A percentile compares a stretch with the other conserved stretches of the same genome.
These are phyloP conservation scores for Babyrousa celebensis DNA, from an alignment of 2,797 vertebrate species.

Conservation along the genomic window DNA sequence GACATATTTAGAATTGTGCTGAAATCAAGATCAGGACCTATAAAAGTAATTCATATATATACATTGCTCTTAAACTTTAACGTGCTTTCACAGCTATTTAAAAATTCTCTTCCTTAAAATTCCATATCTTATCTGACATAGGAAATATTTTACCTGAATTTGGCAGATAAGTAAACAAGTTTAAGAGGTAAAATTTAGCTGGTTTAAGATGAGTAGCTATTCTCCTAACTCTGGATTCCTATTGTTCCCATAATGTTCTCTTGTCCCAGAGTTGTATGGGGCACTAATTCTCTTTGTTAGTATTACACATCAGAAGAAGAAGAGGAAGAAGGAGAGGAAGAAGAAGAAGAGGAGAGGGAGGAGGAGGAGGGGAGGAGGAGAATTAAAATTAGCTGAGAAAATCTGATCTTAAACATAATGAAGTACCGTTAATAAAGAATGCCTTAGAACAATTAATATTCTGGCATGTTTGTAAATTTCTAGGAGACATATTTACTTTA, in stretches of 20 bases:
- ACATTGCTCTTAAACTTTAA: constrained; percentile 2
- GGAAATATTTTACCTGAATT: constrained; percentile 23
- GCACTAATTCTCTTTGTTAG: not conserved
- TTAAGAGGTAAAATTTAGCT: not conserved
- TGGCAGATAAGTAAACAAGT: constrained; percentile 25
- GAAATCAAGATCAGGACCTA: not conserved
- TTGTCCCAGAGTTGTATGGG: not conserved
- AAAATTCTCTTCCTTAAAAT: not conserved
- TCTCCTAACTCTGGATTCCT: not conserved
- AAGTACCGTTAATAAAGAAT: not conserved
- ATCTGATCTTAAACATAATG: not conserved
- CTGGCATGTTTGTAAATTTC: not conserved
- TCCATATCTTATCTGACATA: not conserved
- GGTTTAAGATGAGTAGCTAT: not conserved
- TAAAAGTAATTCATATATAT: not conserved
- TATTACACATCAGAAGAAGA: not conserved
- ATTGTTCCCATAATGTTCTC: not conserved
- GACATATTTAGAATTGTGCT: not conserved
- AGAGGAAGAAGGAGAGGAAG: not conserved
- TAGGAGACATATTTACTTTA: not conserved
- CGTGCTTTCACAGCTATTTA: not conserved
- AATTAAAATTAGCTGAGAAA: constrained; percentile 8
- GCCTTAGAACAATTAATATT: not conserved
- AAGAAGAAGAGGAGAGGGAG: fast-evolving
- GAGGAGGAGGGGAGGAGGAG: too few relatives aligned